Base-by-base conservation (phyloP, 2,797 vertebrate species). In the Corythornis leucogaster region DNA sequence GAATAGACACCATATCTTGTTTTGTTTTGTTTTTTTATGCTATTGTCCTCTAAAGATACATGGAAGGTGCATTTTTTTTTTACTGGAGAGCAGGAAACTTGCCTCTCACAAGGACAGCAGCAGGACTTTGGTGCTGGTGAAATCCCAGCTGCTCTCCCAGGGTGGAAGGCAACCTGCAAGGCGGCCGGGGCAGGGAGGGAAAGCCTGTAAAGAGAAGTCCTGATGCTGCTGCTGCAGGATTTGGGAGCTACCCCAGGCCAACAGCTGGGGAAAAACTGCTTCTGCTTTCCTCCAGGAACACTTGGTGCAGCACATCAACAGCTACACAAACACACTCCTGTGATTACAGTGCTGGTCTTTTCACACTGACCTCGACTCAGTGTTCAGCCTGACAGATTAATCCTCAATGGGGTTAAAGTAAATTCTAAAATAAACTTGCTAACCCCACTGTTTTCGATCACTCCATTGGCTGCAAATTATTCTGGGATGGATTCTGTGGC, bases 381-480 rank as follows among this genome's bases (percentile, higher is more conserved):
- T 73, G 76, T 92, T 90, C 70, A 88, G 69, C 48, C 71, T 93
- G 92, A 95, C 83, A 55, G 85, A 92, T 91, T 93, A 93, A 89
- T 95, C 93, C 95, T 93, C 1, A 0, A 61, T 0, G 1, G 93
- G 85, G 80, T 80, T 83, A 83, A 96, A 95, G 85, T 95, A 95
- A 95, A 94, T 94, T 96, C 91, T 94, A 85, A 93, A 94, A 94
- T 84, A 95, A 94, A 85, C 74, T 92, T 69, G 76, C 89, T 95
- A 96, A 85, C 76, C 30, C 63, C 67, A 93, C 38, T 68, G 57
- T 93, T 95, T 95, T 90, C 0, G 0, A 40, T 91, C 5, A 6
- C 38, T 92, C 61, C 22, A 50, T 85, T 92, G 90, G 58, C 67
- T 93, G 58, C 69, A 91, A 75, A 85, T 92, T 92, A 48, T 87